Evolutionary conservation across 2,797 vertebrate genomes (phyloP).

Genomic region (Otolemur crassicaudatus): DNA sequence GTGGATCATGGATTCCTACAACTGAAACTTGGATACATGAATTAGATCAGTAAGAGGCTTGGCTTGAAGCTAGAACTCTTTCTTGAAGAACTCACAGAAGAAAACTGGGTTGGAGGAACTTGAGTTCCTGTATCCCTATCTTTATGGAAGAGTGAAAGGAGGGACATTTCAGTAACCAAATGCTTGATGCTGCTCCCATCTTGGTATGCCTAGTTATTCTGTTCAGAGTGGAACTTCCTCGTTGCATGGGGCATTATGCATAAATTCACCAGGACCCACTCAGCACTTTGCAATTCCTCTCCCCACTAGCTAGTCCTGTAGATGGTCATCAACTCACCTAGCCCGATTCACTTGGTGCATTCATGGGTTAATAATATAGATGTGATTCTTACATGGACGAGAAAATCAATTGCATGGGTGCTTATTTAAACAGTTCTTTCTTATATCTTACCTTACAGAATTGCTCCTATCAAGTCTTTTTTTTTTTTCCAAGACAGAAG

Average conservation of each 20-base stretch:
- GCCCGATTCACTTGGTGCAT: background rate
- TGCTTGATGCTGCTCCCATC: background rate
- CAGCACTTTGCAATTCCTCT: background rate
- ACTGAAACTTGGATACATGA: background rate
- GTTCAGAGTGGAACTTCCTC: background rate
- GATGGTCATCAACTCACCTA: background rate
- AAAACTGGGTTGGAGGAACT: background rate
- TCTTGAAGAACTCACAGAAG: constrained; percentile 11
- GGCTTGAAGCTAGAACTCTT: background rate
- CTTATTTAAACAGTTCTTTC: background rate
- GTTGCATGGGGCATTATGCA: background rate
- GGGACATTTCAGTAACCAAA: background rate
- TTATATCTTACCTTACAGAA: background rate
- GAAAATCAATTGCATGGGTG: background rate
- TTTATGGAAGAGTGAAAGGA: background rate
- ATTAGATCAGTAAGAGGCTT: background rate
- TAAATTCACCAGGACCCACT: background rate
- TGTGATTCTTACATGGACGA: background rate
- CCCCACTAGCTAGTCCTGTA: background rate
- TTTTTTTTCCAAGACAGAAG: background rate
- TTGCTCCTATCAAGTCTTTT: background rate
- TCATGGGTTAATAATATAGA: background rate
- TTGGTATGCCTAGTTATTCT: background rate
- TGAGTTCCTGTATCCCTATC: background rate
- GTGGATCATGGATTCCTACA: constrained; percentile 29